phyloP scores from a whole-genome alignment of 2,797 vertebrate species.

The Arremon aurantiirostris region DNA sequence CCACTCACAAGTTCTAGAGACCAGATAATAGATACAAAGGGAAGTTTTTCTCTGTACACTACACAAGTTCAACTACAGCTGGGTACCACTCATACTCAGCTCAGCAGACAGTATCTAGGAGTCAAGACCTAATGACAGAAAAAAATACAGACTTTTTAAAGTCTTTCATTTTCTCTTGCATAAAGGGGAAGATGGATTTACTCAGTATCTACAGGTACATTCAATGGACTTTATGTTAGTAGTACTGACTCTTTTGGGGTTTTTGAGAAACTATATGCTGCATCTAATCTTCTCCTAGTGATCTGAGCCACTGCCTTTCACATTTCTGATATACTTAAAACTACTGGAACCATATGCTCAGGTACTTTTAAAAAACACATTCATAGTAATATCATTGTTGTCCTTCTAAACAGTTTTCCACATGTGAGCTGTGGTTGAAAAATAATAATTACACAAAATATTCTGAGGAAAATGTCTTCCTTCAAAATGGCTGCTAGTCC shows the following conservation, averaged over 20 bases:
- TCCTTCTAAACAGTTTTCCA: not conserved
- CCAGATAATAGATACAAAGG: not conserved
- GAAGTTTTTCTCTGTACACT: not conserved
- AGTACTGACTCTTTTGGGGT: fast-evolving
- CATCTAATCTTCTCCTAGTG: not conserved
- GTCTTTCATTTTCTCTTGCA: not conserved
- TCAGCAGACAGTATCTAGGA: not conserved
- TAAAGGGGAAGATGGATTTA: not conserved
- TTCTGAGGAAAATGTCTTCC: not conserved
- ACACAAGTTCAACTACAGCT: not conserved
- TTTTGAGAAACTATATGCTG: not conserved
- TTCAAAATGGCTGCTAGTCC: not conserved
- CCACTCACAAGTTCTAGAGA: not conserved
- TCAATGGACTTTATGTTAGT: not conserved
- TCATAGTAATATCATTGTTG: not conserved
- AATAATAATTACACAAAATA: not conserved
- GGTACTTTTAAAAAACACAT: not conserved
- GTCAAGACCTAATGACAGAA: not conserved
- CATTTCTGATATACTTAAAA: not conserved
- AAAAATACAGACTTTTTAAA: not conserved
- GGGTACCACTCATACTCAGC: not conserved
- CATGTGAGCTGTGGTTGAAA: not conserved
- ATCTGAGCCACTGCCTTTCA: not conserved
- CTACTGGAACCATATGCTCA: not conserved
- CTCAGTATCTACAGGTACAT: not conserved